These are phyloP conservation scores for Cassiopea andromeda DNA, from an alignment of 30 jellyfish, hydroid and myxozoan species.

Conservation along the genomic window DNA sequence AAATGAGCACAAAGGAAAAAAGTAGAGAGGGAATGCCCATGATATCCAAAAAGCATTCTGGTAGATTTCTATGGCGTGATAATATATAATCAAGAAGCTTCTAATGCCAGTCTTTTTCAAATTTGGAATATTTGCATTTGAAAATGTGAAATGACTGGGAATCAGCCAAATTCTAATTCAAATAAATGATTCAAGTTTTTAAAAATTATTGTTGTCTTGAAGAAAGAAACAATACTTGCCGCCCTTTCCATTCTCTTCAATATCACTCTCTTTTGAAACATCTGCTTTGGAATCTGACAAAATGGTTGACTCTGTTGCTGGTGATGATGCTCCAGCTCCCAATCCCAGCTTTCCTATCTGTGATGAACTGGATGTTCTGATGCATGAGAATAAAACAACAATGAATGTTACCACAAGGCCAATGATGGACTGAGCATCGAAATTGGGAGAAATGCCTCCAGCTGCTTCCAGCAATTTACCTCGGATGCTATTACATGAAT, in stretches of 20 bases:
- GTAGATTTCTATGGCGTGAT: too few species aligned
- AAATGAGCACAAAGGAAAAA: too few species aligned
- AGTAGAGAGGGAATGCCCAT: too few species aligned
- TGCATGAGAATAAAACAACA: constrained; percentile 85
- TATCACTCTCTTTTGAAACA: constrained; percentile 2
- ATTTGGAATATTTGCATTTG: too few species aligned
- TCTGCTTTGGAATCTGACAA: constrained; percentile 45
- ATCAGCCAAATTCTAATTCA: too few species aligned
- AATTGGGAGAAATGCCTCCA: constrained; percentile 50
- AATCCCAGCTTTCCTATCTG: constrained; percentile 88
- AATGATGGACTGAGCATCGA: constrained; percentile 94
- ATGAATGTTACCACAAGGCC: constrained; percentile 90
- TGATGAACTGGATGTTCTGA: constrained; percentile 88
- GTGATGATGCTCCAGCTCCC: constrained; percentile 62
- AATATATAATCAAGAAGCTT: too few species aligned
- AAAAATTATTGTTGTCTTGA: not conserved
- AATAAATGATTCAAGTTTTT: too few species aligned
- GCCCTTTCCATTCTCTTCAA: constrained; percentile 9
- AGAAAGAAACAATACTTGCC: not conserved
- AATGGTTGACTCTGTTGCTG: constrained; percentile 62
- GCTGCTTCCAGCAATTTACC: constrained; percentile 56
- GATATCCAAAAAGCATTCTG: too few species aligned
- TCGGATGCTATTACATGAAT: constrained; percentile 77
- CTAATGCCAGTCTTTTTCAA: too few species aligned
- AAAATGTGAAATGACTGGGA: too few species aligned